Base-by-base conservation (phyloP, 2,888 invertebrate species). In the Drosophila meridionalis region DNA sequence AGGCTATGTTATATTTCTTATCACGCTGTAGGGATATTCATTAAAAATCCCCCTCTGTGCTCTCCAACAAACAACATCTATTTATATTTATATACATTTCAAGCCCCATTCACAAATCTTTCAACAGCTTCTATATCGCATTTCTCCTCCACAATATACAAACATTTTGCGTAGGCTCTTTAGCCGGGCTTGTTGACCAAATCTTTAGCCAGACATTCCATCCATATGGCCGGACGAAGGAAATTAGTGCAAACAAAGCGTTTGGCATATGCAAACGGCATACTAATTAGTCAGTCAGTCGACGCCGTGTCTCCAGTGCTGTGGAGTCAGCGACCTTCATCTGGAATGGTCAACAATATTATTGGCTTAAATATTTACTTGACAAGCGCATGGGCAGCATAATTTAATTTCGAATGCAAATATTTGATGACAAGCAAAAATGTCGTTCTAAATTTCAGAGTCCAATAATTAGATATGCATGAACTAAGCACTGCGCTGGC, bases 221-320 rank as follows among this genome's bases (percentile, higher is more conserved):
- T 69, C 56, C 40, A 53, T 67, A 26, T 48, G 50, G 20, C 59
- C 52, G 62, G 52, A 47, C 62, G 32, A 36, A 60, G 69, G 64
- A 76, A 86, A 86, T 83, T 86, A 83, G 86, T 83, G 81, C 86
- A 83, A 83, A 86, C 86, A 83, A 86, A 86, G 83, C 83, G 81
- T 86, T 86, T 83, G 79, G 57, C 63, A 70, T 69, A 81, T 81
- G 86, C 81, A 86, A 83, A 73, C 83, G 76, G 83, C 79, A 83
- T 83, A 83, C 83, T 83, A 83, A 83, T 83, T 83, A 86, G 71
- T 59, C 43, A 43, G 53, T 40, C 47, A 43, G 53, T 40, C 47
- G 45, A 52, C 53, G 32, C 42, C 26, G 53, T 60, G 59, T 57
- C 72, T 50, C 14, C 38, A 2, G 28, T 48, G 52, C 56, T 4